Conservation (phyloP, 2,888 invertebrate genomes). For the Rhopalosiphum nymphaeae region DNA sequence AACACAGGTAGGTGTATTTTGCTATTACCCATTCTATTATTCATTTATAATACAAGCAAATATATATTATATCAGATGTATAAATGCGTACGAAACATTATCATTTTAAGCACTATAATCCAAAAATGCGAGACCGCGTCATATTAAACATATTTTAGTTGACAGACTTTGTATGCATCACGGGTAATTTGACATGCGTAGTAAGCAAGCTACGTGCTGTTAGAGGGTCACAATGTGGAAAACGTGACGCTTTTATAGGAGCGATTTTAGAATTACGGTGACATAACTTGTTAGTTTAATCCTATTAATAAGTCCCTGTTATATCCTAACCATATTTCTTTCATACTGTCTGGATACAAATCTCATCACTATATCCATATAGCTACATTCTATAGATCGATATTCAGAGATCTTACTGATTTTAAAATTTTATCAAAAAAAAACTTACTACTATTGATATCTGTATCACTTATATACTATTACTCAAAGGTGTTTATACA, state of each 20-base stretch:
- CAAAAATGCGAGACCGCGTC: not conserved
- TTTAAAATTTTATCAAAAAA: not conserved
- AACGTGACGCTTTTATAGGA: constrained; percentile 50
- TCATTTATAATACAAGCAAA: not conserved
- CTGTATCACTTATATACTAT: too few relatives aligned
- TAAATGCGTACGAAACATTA: not conserved
- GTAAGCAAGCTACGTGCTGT: constrained; percentile 1
- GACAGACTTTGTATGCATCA: constrained; percentile 29
- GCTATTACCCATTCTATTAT: not conserved
- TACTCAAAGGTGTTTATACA: not conserved
- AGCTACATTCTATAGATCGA: not conserved
- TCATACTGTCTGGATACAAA: not conserved
- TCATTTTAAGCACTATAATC: constrained; percentile 1
- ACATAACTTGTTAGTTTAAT: constrained; percentile 27
- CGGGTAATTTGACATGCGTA: constrained; percentile 21
- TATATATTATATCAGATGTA: not conserved
- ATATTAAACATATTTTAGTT: not conserved
- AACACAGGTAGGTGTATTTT: not conserved
- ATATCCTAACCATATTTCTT: not conserved
- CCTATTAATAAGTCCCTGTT: constrained; percentile 15
- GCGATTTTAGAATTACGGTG: not conserved
- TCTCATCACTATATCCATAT: not conserved
- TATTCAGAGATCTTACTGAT: not conserved
- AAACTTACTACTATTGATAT: not conserved
- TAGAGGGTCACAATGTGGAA: constrained; percentile 37